Conservation (phyloP, 2,888 invertebrate species). For the Drosophila neotestacea region DNA sequence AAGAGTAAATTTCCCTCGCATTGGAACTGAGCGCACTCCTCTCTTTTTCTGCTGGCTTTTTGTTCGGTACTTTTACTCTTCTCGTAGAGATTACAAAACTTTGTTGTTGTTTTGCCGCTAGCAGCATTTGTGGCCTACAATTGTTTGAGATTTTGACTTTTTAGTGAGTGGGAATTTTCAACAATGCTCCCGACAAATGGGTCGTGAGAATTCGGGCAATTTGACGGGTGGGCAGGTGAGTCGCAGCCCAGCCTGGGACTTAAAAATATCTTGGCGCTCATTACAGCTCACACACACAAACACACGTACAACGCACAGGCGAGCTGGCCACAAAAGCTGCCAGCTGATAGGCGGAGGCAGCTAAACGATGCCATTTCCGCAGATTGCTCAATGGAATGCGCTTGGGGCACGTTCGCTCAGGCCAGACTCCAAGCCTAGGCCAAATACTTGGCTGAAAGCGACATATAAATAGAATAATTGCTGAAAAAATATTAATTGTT, state of each 20-base stretch:
- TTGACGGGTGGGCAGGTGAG: slow-evolving; percentile 1
- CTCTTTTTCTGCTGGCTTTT: neutral
- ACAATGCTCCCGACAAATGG: slow-evolving; percentile 41
- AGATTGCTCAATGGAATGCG: slow-evolving; percentile 51
- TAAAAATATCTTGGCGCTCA: slow-evolving; percentile 57
- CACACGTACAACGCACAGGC: slow-evolving; percentile 10
- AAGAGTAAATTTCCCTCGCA: slow-evolving; percentile 63
- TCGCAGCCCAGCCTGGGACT: slow-evolving; percentile 32
- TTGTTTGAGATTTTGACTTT: slow-evolving; percentile 56
- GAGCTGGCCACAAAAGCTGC: slow-evolving; percentile 47
- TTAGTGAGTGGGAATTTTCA: slow-evolving; percentile 52
- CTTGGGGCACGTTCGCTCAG: slow-evolving; percentile 29
- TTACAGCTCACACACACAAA: slow-evolving; percentile 37
- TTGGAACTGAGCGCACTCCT: slow-evolving; percentile 39
- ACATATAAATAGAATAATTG: slow-evolving; percentile 24
- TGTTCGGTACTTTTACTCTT: slow-evolving; percentile 58
- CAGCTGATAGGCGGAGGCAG: slow-evolving; percentile 50
- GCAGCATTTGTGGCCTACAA: slow-evolving; percentile 63
- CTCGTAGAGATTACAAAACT: neutral
- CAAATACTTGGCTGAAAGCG: neutral
- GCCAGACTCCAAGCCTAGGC: slow-evolving; percentile 1
- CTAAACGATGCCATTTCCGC: slow-evolving; percentile 70
- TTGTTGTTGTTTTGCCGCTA: slow-evolving; percentile 24
- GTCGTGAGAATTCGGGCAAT: slow-evolving; percentile 24
- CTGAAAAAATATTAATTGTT: slow-evolving; percentile 38